A percentile compares a stretch with the other conserved stretches of the same genome.
These are phyloP conservation scores for Limnodromus scolopaceus DNA, from an alignment of 2,797 vertebrate species.

Conservation along the genomic window DNA sequence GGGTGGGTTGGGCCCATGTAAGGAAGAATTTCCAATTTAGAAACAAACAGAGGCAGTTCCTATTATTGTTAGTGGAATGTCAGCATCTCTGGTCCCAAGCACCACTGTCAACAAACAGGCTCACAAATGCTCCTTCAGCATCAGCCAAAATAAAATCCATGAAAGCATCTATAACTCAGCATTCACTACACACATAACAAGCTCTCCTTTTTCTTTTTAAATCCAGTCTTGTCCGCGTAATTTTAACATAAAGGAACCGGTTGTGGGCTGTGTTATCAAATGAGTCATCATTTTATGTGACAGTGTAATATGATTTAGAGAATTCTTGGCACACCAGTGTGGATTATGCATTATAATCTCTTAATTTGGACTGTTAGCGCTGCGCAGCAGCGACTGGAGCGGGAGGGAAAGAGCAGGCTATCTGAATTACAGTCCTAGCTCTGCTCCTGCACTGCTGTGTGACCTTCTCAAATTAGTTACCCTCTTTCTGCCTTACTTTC, in stretches of 20 bases:
- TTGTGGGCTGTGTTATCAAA: slow-evolving; percentile 22
- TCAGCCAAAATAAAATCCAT: slow-evolving; percentile 67
- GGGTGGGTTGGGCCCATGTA: slow-evolving; percentile 37
- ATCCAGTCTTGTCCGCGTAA: slow-evolving; percentile 43
- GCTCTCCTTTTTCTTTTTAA: slow-evolving; percentile 62
- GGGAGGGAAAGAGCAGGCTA: neutral
- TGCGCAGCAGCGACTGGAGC: neutral
- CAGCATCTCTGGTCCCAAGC: slow-evolving; percentile 55
- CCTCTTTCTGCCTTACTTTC: neutral
- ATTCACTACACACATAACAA: slow-evolving; percentile 54
- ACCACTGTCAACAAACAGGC: slow-evolving; percentile 55
- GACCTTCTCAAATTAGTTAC: neutral
- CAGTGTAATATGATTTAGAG: slow-evolving; percentile 42
- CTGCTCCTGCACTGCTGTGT: neutral
- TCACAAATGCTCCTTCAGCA: slow-evolving; percentile 66
- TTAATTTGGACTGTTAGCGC: slow-evolving; percentile 20
- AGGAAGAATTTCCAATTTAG: slow-evolving; percentile 49
- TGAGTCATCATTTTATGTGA: slow-evolving; percentile 68
- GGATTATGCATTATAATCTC: slow-evolving; percentile 65
- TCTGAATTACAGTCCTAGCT: neutral
- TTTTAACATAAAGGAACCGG: slow-evolving; percentile 65
- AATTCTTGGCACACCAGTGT: slow-evolving; percentile 13
- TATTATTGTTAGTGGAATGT: slow-evolving; percentile 63
- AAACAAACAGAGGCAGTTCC: slow-evolving; percentile 61
- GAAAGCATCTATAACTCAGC: slow-evolving; percentile 62